Evolutionary conservation across 1,140 invertebrate species (phyloP), one percentile per base, ranked within the genome.

Genomic region (Drosophila mauritiana): DNA sequence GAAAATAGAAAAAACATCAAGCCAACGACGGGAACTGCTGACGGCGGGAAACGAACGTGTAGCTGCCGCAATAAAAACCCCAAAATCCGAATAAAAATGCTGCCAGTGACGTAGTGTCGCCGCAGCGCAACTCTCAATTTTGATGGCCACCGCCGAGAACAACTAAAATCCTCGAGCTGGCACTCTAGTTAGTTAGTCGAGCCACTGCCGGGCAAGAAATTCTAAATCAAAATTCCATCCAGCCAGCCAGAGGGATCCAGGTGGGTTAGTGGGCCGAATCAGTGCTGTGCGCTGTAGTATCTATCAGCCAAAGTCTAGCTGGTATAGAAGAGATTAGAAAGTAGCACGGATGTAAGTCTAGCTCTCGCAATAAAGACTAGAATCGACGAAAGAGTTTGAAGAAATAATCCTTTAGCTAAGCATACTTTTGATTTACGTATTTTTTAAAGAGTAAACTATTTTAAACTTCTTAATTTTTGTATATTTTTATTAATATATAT

Each of bases 191-290:
- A 79, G 81, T 85, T 84, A 80, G 77, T 80, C 63, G 62, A 17
- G 59, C 46, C 46, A 73, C 40, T 48, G 61, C 20, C 51, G 43
- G 54, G 73, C 73, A 77, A 69, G 73, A 82, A 88, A 88, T 72
- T 79, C 75, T 89, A 86, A 88, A 86, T 86, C 84, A 86, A 76
- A 86, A 86, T 86, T 88, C 62, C 55, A 64, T 36, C 65, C 75
- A 49, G 79, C 52, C 65, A 76, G 72, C 52, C 48, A 55, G 48
- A 57, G 65, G 55, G 56, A 73, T 67, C 45, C 49, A 72, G 68
- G 68, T 70, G 65, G 67, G 36, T 49, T 48, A 42, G 17, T 69
- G 42, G 37, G 61, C 43, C 65, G 51, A 17, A 5, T 22, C 43
- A 58, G 56, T 37, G 64, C n/a, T 36, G 40, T 7, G 7, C 12